Base-by-base conservation (phyloP, 2,888 invertebrate species). In the Noctua janthe region DNA sequence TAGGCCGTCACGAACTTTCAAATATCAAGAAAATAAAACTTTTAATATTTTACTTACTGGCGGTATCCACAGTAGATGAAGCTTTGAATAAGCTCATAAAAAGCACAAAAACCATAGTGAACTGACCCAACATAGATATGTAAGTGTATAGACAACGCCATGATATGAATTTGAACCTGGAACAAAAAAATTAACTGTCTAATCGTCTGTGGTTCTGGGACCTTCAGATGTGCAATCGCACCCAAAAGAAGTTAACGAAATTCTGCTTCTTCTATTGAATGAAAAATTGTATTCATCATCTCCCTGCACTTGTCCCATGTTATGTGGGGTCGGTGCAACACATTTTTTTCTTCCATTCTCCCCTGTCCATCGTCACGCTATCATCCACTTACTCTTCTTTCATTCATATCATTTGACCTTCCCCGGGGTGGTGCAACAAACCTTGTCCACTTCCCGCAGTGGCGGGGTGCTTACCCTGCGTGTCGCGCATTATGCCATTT, bases 91-190 rank as follows among this genome's bases (percentile, higher is more conserved):
- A 88, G 56, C 92, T 93, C 1, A 92, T 15, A 7, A 93, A 77
- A 51, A 93, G 90, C 20, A 93, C 79, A 5, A 81, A 71, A 3
- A 90, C 85, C 54, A 93, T 82, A 1, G 75, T 39, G 20, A 83
- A 76, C 81, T 94, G 94, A 17, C 91, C 90, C 0, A 90, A 1
- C 47, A 94, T 90, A 3, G 93, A 90, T 1, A 94, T 0, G 1
- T 92, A 79, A 0, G 93, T 90, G 76, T 94, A 95, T 0, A 91
- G 1, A 75, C 91, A 93, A 71, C 94, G 91, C 84, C 91, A 92
- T 0, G 95, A 95, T 13, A 87, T 85, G 11, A 89, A 90, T 23
- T 89, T 92, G 71, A 95, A 95, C 71, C 95, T 95, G 91, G 8
- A 89, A 91, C 70, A 83, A 73, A 73, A 83, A 73, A 13, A 15